Evolutionary conservation across 2,113 vertebrate genomes (phyloP).

Genomic region (Bungarus multicinctus): DNA sequence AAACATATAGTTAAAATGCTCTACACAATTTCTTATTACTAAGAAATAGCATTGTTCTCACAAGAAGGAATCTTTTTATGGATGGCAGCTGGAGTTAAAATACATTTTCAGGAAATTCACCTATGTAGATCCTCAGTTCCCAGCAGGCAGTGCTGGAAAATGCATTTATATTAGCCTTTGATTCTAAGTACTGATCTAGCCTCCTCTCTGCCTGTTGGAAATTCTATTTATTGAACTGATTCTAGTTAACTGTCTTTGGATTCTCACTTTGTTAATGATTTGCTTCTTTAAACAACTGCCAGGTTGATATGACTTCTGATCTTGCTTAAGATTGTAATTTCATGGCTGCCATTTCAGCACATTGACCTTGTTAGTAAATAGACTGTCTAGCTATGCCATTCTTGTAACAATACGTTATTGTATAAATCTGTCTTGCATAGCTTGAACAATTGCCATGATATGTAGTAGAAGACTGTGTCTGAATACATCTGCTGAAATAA

Average conservation of each 20-base stretch:
- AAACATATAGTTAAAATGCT: neutral
- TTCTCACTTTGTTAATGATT: neutral
- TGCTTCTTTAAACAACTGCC: neutral
- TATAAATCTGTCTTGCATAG: neutral
- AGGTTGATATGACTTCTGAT: neutral
- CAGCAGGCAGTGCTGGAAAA: neutral
- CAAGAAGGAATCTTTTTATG: neutral
- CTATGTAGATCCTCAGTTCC: neutral
- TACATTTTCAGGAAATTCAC: neutral
- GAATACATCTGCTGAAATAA: neutral
- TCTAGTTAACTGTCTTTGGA: neutral
- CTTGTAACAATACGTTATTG: neutral
- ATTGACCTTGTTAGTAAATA: neutral
- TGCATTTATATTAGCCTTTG: neutral
- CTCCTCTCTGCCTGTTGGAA: neutral
- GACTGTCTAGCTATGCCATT: neutral
- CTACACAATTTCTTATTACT: neutral
- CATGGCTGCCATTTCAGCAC: neutral
- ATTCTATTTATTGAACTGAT: neutral
- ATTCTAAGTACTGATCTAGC: neutral
- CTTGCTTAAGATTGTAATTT: neutral
- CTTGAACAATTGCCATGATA: neutral
- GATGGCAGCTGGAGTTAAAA: neutral
- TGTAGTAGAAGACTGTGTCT: neutral
- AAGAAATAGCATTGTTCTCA: neutral